Evolutionary conservation across 2,113 vertebrate genomes (phyloP).

Genomic region (Polyodon spathula): DNA sequence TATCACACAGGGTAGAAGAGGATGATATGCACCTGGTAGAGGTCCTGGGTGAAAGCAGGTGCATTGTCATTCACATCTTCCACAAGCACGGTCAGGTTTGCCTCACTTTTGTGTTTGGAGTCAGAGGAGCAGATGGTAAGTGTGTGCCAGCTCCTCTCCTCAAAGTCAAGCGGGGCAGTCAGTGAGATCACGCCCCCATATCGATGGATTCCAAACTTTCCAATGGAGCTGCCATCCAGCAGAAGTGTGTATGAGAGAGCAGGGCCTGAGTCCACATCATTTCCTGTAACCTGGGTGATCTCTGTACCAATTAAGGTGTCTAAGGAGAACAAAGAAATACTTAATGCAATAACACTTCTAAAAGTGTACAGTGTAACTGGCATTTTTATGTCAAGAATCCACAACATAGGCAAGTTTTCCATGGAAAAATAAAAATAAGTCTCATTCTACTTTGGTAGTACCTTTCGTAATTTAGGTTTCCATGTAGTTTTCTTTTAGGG

Average conservation of each 20-base stretch:
- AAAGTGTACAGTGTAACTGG: too few relatives aligned
- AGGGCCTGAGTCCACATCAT: constrained; percentile 88
- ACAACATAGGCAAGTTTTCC: too few relatives aligned
- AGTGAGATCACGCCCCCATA: constrained; percentile 76
- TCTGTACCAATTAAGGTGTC: constrained; percentile 82
- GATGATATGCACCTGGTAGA: constrained; percentile 72
- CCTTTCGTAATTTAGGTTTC: too few relatives aligned
- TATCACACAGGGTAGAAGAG: too few relatives aligned
- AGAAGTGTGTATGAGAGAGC: constrained; percentile 70
- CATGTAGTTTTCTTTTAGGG: too few relatives aligned
- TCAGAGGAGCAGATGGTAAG: constrained; percentile 79
- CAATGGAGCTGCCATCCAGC: constrained; percentile 51
- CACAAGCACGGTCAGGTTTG: constrained; percentile 80
- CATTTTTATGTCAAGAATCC: too few relatives aligned
- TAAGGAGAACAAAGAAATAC: too few relatives aligned
- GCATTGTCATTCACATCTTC: constrained; percentile 89
- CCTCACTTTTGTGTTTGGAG: constrained; percentile 69
- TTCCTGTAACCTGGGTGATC: constrained; percentile 87
- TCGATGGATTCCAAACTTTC: constrained; percentile 77
- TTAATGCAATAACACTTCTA: too few relatives aligned
- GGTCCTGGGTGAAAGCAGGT: constrained; percentile 75
- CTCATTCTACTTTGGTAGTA: too few relatives aligned
- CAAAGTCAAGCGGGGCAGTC: constrained; percentile 69
- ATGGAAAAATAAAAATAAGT: too few relatives aligned
- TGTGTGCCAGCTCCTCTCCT: constrained; percentile 68